Evolutionary conservation across 2,113 vertebrate genomes (phyloP), one percentile per base, ranked within the genome.

Genomic region (Barnardius zonarius): DNA sequence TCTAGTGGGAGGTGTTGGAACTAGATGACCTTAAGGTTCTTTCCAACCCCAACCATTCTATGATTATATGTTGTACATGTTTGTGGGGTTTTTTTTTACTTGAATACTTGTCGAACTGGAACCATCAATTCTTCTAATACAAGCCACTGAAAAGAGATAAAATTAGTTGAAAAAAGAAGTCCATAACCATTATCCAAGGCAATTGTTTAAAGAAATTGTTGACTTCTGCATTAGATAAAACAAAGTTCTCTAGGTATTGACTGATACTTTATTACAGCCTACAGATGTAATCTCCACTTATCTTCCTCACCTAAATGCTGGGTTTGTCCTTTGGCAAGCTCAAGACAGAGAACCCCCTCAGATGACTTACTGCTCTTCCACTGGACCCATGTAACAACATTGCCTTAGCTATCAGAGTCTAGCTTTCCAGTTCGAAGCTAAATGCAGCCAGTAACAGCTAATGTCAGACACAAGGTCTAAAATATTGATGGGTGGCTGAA

Each of bases 1-100:
- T 59, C 33, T 16, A n/a, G 57, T 59, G 22, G 22, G 33, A 59
- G 57, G 33, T 35, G 33, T 10, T 59, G 57, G 33, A 59, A 59
- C 57, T 24, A 59, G 57, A 6, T 59, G 33, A 59, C 23, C 22
- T 35, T 35, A 59, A 35, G 33, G 13, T 59, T n/a, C 13, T 35
- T 59, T 59, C 33, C 33, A 59, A 35, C 33, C 33, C 13, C 13
- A 59, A 59, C 9, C 13, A 10, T 59, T 59, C 33, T 59, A 35
- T 59, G 22, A 33, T 28, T 35, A n/a, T 27, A 24, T 37, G 11
- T 25, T 70, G 20, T 5, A 31, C 57, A n/a, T n/a, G 33, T 35
- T 59, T 20, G 3, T 13, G 9, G 0, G 11, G 0, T 1, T 7
- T 22, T 67, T 68, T 77, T 69, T 24, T 19, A 63, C 6, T 5